Evolutionary conservation across 2,888 invertebrate genomes (phyloP), one percentile per base, ranked within the genome.

Genomic region (Apamea crenata): DNA sequence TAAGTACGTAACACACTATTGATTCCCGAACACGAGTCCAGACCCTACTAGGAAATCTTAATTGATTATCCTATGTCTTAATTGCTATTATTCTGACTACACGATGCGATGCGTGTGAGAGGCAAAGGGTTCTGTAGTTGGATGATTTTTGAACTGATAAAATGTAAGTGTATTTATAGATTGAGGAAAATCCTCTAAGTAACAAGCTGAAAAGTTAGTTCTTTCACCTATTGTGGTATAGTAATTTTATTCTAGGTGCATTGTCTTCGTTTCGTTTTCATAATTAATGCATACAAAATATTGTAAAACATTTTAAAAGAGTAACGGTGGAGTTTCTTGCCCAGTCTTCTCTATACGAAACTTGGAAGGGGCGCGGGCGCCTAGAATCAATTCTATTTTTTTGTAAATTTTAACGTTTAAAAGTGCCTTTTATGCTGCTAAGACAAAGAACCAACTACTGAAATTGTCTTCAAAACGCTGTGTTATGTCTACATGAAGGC

Each of bases 61-160:
- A 83, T 81, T 74, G 44, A 81, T 78, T 72, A 83, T 66, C 50
- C 12, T 71, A 32, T 77, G 63, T 66, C 81, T 69, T 84, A 81
- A 83, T 83, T 74, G 4, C 36, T 40, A 40, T 67, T 53, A 53
- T 61, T 56, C 47, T 36, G 25, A 47, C 3, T n/a, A 16, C 40
- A 66, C 56, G 7, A 70, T 67, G n/a, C 12, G 16, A 40, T 36
- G 47, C 47, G 21, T 68, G 7, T 53, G n/a, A 44, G 18, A 10
- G 50, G 12, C 12, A n/a, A 84, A 53, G 44, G 36, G 36, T 10
- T 44, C 32, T 12, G 61, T 47, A 4, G 18, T 25, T 66, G n/a
- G 25, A 36, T 40, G 50, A 7, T 65, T 69, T 63, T 12, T 44
- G n/a, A 44, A 59, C 44, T 44, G 12, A 10, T 14, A 56, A n/a